Evolutionary conservation across 2,113 vertebrate species (phyloP).

Genomic region (Serilophus lunatus): DNA sequence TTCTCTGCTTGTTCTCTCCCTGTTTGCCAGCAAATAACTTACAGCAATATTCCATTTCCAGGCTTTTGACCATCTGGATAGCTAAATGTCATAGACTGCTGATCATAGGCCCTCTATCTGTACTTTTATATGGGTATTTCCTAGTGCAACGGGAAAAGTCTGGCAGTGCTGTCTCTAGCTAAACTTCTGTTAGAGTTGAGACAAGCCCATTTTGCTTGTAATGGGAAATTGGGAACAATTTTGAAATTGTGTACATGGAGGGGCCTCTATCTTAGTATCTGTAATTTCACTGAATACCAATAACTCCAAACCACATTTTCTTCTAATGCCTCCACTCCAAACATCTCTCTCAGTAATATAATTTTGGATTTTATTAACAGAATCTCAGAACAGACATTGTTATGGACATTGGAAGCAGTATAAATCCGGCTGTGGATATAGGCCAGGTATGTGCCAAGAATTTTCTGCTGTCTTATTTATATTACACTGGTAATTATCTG

Average conservation of each 20-base stretch:
- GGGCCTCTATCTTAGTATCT: neutral
- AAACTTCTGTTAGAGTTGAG: neutral
- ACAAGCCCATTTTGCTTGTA: neutral
- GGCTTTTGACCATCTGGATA: neutral
- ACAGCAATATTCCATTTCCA: neutral
- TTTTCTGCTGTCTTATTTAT: neutral
- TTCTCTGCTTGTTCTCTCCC: neutral
- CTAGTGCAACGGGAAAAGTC: neutral
- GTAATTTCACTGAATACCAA: neutral
- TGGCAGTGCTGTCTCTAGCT: neutral
- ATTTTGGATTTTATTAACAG: conserved; percentile 61
- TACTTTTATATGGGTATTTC: neutral
- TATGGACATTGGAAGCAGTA: conserved; percentile 82
- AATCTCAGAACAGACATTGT: conserved; percentile 88
- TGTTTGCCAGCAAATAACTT: neutral
- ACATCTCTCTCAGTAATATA: neutral
- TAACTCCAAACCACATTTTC: neutral
- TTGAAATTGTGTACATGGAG: neutral
- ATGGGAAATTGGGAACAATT: neutral
- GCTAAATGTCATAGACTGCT: neutral
- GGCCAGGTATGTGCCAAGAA: conserved; percentile 81
- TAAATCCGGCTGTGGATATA: conserved; percentile 90
- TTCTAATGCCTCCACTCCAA: neutral
- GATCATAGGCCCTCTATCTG: neutral
- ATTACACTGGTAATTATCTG: neutral